Percentiles rank a stretch among this genome's conserved stretches.
These are phyloP conservation scores for Muschampia plurimacula DNA, from an alignment of 2,888 invertebrate species.

Conservation along the genomic window DNA sequence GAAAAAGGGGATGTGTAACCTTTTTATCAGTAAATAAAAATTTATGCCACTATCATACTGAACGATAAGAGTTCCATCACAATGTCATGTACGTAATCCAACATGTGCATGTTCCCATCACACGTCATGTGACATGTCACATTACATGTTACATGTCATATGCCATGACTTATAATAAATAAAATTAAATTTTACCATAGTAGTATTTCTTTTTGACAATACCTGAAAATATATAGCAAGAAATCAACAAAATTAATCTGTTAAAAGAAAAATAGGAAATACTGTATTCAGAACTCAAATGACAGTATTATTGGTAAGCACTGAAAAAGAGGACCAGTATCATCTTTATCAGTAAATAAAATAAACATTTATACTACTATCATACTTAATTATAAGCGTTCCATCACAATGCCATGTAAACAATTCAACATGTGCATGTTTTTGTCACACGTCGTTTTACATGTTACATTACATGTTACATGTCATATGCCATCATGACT, in stretches of 20 bases:
- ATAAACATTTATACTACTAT: no score
- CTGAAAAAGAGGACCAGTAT: no score
- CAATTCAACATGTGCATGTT: background rate
- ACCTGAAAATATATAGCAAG: no score
- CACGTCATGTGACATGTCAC: background rate
- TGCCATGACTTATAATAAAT: background rate
- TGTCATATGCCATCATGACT: background rate
- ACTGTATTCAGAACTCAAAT: no score
- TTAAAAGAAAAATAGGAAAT: no score
- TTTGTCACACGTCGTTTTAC: background rate
- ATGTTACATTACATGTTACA: background rate
- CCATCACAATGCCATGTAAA: background rate
- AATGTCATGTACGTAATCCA: background rate
- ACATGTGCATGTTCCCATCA: background rate
- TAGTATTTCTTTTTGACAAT: background rate
- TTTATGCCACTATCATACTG: slow-evolving; percentile 27
- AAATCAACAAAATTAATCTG: no score
- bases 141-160: background rate
- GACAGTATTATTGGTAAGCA: no score
- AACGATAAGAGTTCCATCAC: background rate
- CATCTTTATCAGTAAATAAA: no score
- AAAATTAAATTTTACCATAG: background rate
- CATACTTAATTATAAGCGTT: background rate
- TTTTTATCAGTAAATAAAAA: no score
- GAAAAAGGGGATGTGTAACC: no score